Percentiles rank a stretch among this genome's conserved stretches.
Conservation (phyloP, 2,797 vertebrate species). For the Xenops minutus region DNA sequence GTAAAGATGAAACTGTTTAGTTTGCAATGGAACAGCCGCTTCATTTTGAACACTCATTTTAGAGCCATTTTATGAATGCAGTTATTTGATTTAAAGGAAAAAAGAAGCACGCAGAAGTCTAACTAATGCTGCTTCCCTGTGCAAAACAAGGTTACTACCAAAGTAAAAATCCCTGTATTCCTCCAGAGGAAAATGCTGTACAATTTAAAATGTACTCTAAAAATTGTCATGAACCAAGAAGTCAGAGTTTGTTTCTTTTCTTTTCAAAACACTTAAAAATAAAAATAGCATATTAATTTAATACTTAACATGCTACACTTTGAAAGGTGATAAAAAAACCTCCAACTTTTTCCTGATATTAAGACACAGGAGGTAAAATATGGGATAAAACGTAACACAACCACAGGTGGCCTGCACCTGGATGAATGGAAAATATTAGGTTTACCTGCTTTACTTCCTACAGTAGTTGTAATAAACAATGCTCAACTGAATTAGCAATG, state of each 20-base stretch:
- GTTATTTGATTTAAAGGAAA: not conserved
- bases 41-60: not conserved
- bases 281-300: not conserved
- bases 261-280: not conserved
- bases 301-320: not conserved
- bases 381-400: not conserved
- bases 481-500: slow-evolving; percentile 32
- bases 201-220: slow-evolving; percentile 13
- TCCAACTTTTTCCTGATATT: not conserved
- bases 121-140: not conserved
- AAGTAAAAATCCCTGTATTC: not conserved
- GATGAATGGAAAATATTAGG: slow-evolving; percentile 29
- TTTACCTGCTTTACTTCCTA: slow-evolving; percentile 49
- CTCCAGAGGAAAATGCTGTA: slow-evolving; percentile 29
- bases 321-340: not conserved
- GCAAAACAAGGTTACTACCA: not conserved
- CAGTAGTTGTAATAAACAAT: slow-evolving; percentile 47
- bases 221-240: not conserved
- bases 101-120: not conserved
- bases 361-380: not conserved
- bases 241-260: not conserved
- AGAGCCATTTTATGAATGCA: not conserved
- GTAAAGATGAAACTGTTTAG: not conserved
- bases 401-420: slow-evolving; percentile 74
- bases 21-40: not conserved